Evolutionary conservation across 92 coral and sea anemone species (phyloP).

Genomic region (Umimayanthus kanabou): DNA sequence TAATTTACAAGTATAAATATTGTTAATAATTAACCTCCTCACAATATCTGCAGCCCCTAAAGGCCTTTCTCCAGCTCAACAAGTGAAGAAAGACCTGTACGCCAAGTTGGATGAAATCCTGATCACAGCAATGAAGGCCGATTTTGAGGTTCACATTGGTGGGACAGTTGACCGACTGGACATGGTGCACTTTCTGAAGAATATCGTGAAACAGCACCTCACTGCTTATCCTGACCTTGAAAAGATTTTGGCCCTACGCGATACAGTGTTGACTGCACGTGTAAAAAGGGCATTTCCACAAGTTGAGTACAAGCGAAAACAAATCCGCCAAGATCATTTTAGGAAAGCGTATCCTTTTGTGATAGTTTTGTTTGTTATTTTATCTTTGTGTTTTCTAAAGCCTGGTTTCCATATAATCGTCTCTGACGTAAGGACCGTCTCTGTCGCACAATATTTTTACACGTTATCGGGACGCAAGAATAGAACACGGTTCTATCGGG

Average conservation of each 20-base stretch:
- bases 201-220: slow-evolving; percentile 64
- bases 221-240: slow-evolving; percentile 73
- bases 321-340: slow-evolving; percentile 79
- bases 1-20: no score
- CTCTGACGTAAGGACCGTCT: no score
- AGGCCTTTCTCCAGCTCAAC: slow-evolving; percentile 54
- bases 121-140: slow-evolving; percentile 72
- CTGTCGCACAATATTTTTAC: no score
- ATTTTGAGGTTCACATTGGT: slow-evolving; percentile 82
- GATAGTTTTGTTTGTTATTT: no score
- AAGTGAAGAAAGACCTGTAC: slow-evolving; percentile 77
- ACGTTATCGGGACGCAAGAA: no score
- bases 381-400: no score
- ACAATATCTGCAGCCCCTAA: slow-evolving; percentile 46
- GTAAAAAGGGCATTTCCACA: slow-evolving; percentile 93
- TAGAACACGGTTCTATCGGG: no score
- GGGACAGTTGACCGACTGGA: slow-evolving; percentile 75
- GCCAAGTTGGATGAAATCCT: slow-evolving; percentile 79
- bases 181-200: slow-evolving; percentile 81
- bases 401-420: no score
- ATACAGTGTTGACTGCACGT: slow-evolving; percentile 89
- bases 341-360: slow-evolving; percentile 90
- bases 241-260: slow-evolving; percentile 80
- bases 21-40: no score
- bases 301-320: slow-evolving; percentile 88